Conservation (phyloP, 2,797 vertebrate species). For the Pogonophryne albipinna region DNA sequence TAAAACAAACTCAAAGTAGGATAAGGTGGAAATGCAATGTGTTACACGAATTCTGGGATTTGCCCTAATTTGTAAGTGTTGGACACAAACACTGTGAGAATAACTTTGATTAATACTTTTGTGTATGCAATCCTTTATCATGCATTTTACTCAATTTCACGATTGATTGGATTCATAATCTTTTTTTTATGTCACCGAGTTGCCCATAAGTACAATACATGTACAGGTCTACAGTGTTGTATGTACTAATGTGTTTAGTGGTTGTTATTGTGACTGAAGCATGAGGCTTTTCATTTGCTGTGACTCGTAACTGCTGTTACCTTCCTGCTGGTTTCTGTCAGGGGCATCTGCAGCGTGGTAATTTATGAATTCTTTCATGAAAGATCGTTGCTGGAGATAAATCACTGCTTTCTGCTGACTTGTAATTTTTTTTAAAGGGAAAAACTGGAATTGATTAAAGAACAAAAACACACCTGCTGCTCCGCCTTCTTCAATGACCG, state of each 20-base stretch:
- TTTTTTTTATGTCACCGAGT: background rate
- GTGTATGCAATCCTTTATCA: too few relatives aligned
- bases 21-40: background rate
- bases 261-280: conserved; percentile 17
- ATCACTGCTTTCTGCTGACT: conserved; percentile 58
- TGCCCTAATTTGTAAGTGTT: background rate
- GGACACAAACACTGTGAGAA: background rate
- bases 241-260: background rate
- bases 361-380: conserved; percentile 68
- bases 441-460: conserved; percentile 50
- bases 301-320: conserved; percentile 46
- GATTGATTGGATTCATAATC: background rate
- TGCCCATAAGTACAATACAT: background rate
- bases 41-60: background rate
- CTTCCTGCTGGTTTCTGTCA: conserved; percentile 69
- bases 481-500: background rate
- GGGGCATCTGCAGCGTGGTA: conserved; percentile 50
- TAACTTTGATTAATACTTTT: background rate
- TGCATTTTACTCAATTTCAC: background rate
- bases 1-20: background rate
- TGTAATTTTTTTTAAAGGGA: conserved; percentile 47
- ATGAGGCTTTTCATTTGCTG: conserved; percentile 29
- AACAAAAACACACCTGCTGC: conserved; percentile 38
- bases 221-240: background rate
- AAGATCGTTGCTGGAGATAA: conserved; percentile 54